phyloP scores from a whole-genome alignment of 2,888 invertebrate genomes.

The Conomelus anceps region DNA sequence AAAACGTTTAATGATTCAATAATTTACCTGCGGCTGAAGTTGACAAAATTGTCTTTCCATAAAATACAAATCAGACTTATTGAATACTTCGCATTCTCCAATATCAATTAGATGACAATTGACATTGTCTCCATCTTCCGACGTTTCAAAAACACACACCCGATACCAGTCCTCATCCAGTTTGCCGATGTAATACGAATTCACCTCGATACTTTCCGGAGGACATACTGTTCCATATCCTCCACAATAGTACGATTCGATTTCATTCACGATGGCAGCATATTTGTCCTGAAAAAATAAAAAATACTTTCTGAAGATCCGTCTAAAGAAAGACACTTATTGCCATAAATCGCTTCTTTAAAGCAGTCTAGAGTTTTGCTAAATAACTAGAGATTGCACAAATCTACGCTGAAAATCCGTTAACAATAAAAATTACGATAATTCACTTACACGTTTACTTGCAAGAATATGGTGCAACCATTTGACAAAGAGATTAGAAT shows the following conservation, averaged over 20 bases:
- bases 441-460: too few species aligned
- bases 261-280: not conserved
- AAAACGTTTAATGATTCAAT: too few species aligned
- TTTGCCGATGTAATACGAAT: not conserved
- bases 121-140: not conserved
- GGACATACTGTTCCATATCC: not conserved
- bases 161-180: not conserved
- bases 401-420: too few species aligned
- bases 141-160: not conserved
- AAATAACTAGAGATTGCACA: too few species aligned
- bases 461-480: too few species aligned
- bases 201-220: not conserved
- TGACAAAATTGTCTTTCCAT: not conserved
- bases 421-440: too few species aligned
- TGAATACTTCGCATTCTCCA: not conserved
- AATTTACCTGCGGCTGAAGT: not conserved
- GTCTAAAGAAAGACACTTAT: too few species aligned
- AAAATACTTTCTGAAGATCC: too few species aligned
- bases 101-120: not conserved
- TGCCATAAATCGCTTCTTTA: too few species aligned
- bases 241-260: not conserved
- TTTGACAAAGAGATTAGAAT: too few species aligned
- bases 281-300: not conserved
- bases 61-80: not conserved
- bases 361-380: too few species aligned